These are phyloP conservation scores for Musca vetustissima DNA, from an alignment of 1,140 invertebrate species.

Conservation along the genomic window DNA sequence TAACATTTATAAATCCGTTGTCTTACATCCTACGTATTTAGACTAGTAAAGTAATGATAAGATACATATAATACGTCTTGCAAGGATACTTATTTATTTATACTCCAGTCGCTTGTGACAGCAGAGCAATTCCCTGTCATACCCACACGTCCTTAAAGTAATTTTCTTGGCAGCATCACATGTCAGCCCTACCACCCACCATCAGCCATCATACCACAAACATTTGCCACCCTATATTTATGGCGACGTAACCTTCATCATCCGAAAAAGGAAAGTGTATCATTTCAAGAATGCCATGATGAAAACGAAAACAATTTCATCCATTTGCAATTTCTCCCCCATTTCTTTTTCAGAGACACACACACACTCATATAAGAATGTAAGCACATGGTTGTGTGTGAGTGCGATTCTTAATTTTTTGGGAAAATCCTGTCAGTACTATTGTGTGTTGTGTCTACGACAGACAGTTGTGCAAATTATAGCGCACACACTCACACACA, in stretches of 20 bases:
- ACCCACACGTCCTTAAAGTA: too few species aligned
- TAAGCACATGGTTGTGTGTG: background rate
- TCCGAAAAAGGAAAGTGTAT: background rate
- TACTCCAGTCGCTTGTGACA: constrained; percentile 14
- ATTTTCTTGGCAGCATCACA: too few species aligned
- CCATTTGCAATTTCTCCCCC: constrained; percentile 4
- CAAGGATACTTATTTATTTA: constrained; percentile 29
- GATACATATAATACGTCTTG: too few species aligned
- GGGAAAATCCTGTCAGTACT: background rate
- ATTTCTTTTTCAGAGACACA: background rate
- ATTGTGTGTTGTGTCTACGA: background rate
- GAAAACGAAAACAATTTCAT: constrained; percentile 1
- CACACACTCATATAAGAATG: too few species aligned
- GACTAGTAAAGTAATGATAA: too few species aligned
- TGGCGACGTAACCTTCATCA: background rate
- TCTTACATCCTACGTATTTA: too few species aligned
- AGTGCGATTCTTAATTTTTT: background rate
- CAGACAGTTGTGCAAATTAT: background rate
- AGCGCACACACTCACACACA: too few species aligned
- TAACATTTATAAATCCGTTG: too few species aligned
- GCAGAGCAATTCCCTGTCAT: too few species aligned
- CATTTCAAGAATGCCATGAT: background rate
- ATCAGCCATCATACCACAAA: too few species aligned
- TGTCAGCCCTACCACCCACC: too few species aligned
- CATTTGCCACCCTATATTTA: too few species aligned